Evolutionary conservation across 2,888 invertebrate genomes (phyloP).

Genomic region (Eupeodes latifasciatus): DNA sequence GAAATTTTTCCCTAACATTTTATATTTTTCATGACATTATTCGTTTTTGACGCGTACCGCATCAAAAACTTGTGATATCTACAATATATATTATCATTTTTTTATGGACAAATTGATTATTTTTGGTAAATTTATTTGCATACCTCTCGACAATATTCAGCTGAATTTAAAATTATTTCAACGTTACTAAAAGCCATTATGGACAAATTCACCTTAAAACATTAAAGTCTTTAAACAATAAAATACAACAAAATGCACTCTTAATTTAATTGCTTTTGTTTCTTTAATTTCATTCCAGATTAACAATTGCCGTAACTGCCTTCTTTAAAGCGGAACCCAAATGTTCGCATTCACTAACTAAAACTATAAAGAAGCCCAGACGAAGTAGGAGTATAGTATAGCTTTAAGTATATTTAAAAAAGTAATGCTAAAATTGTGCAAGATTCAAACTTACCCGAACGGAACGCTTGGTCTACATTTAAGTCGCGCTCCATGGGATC

Average conservation of each 20-base stretch:
- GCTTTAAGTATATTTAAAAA: not conserved
- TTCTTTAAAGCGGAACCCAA: conserved; percentile 19
- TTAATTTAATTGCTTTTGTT: not conserved
- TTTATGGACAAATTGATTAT: too few species aligned
- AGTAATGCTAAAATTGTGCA: conserved; percentile 82
- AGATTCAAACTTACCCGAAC: conserved; percentile 83
- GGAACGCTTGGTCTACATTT: conserved; percentile 89
- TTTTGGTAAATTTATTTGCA: too few species aligned
- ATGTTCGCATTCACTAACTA: not conserved
- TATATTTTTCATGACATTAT: too few species aligned
- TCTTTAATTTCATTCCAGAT: conserved; percentile 6
- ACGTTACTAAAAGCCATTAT: not conserved
- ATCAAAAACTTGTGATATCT: too few species aligned
- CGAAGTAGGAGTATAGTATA: too few species aligned
- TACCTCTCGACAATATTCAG: too few species aligned
- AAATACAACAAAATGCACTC: not conserved
- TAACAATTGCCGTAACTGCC: not conserved
- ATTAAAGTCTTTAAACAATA: not conserved
- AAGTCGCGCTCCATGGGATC: conserved; percentile 91
- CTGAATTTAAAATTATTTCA: too few species aligned
- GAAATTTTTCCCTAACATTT: too few species aligned
- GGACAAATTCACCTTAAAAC: not conserved
- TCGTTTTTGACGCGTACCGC: too few species aligned
- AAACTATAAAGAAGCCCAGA: not conserved
- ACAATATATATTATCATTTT: too few species aligned